Evolutionary conservation across 2,797 vertebrate genomes (phyloP).

Genomic region (Pangasius macronema): DNA sequence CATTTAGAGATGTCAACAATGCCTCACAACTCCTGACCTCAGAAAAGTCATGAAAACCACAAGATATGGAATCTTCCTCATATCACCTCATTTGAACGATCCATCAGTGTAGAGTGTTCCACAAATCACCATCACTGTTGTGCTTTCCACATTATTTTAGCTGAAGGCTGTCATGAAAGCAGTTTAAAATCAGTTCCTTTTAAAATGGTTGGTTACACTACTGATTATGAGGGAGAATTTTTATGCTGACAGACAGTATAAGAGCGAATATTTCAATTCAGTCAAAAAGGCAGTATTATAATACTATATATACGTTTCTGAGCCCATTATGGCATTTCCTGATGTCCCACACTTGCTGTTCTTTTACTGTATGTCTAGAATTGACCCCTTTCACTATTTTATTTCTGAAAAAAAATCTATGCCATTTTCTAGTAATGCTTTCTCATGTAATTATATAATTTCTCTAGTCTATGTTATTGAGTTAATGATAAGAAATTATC

Average conservation of each 20-base stretch:
- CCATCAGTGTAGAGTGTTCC: background rate
- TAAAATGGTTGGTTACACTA: conserved; percentile 44
- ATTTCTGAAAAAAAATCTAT: background rate
- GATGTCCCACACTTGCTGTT: background rate
- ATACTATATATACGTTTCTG: background rate
- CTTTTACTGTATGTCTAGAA: background rate
- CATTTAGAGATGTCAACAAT: background rate
- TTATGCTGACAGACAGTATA: conserved; percentile 5
- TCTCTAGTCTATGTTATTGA: background rate
- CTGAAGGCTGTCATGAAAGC: conserved; percentile 19
- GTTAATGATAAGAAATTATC: conserved; percentile 25
- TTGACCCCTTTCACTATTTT: background rate
- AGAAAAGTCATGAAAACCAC: background rate
- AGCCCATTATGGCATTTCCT: background rate
- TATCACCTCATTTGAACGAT: background rate
- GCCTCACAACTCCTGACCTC: background rate
- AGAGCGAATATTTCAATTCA: conserved; percentile 7
- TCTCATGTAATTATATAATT: conserved; percentile 9
- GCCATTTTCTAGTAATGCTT: background rate
- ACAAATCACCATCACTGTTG: conserved; percentile 20
- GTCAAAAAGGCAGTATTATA: background rate
- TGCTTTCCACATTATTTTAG: conserved; percentile 26
- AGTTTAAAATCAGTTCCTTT: conserved; percentile 42
- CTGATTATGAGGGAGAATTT: conserved; percentile 24
- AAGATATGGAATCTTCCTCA: background rate